These are phyloP conservation scores for Ethmia dodecea DNA, from an alignment of 2,888 invertebrate species.

Conservation along the genomic window DNA sequence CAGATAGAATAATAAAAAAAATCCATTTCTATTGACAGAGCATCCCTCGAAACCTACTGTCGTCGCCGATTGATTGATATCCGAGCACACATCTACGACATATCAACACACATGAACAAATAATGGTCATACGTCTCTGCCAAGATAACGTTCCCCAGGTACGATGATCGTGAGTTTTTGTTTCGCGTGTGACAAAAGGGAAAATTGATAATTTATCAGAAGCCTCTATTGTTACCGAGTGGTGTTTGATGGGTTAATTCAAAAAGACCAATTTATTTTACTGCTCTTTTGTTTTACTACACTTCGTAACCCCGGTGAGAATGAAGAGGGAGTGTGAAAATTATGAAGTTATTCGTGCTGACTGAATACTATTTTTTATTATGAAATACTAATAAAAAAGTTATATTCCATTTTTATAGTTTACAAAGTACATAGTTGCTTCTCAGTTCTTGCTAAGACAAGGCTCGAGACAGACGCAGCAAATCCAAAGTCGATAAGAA, in stretches of 20 bases:
- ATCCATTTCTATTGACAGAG: slow-evolving; percentile 32
- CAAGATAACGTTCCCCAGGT: slow-evolving; percentile 63
- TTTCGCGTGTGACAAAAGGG: slow-evolving; percentile 65
- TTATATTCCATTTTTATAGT: no score
- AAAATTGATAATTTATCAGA: slow-evolving; percentile 70
- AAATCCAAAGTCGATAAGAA: no score
- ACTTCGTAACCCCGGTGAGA: background rate
- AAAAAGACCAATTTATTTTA: slow-evolving; percentile 51
- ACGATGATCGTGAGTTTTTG: slow-evolving; percentile 61
- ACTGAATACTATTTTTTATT: no score
- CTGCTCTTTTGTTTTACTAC: slow-evolving; percentile 29
- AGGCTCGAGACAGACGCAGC: no score
- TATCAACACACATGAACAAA: slow-evolving; percentile 54
- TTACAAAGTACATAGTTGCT: no score
- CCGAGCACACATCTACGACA: slow-evolving; percentile 30
- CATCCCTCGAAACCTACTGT: slow-evolving; percentile 44
- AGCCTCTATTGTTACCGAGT: slow-evolving; percentile 50
- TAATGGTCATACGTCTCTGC: slow-evolving; percentile 68
- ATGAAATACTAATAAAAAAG: no score
- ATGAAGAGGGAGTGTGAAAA: no score
- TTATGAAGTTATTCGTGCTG: no score
- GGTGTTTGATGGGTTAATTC: slow-evolving; percentile 53
- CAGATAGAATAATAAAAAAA: slow-evolving; percentile 17
- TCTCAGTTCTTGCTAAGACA: no score
- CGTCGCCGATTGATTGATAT: slow-evolving; percentile 56